These are phyloP conservation scores for Trichopria drosophilae DNA, from an alignment of 2,888 invertebrate genomes.

Conservation along the genomic window DNA sequence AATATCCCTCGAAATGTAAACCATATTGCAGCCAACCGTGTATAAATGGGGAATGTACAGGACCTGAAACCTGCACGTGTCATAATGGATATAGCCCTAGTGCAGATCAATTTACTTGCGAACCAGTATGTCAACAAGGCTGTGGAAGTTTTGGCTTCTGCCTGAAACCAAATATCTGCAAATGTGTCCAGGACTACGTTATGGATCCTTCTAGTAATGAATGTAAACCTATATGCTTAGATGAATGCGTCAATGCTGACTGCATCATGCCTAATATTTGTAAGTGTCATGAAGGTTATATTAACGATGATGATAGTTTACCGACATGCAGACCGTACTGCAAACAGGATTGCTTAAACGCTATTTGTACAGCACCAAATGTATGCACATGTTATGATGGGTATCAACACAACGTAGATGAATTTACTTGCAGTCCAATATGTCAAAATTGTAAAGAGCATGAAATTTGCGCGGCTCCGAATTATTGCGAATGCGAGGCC, in stretches of 20 bases:
- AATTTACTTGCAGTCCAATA: too few relatives aligned
- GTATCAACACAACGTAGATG: too few relatives aligned
- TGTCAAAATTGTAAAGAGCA: constrained; percentile 71
- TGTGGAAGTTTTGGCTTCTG: constrained; percentile 67
- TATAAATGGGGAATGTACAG: constrained; percentile 60
- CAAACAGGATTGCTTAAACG: constrained; percentile 38
- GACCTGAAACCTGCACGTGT: constrained; percentile 53
- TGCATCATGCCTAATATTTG: constrained; percentile 45
- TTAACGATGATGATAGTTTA: constrained; percentile 32
- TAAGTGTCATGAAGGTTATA: constrained; percentile 42
- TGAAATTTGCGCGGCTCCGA: constrained; percentile 67
- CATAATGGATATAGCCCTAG: constrained; percentile 57
- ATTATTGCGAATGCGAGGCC: constrained; percentile 71
- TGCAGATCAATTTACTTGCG: constrained; percentile 52
- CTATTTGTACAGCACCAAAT: too few relatives aligned
- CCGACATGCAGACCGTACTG: constrained; percentile 49
- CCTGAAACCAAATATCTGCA: constrained; percentile 71
- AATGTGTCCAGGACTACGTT: constrained; percentile 69
- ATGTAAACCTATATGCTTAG: constrained; percentile 51
- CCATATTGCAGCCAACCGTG: constrained; percentile 55
- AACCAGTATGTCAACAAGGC: constrained; percentile 67
- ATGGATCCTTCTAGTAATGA: constrained; percentile 60
- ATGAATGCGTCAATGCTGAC: constrained; percentile 46
- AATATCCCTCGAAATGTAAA: too few relatives aligned
- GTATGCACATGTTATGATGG: too few relatives aligned